Conservation (phyloP, 2,113 vertebrate species). For the Aptenodytes patagonicus region DNA sequence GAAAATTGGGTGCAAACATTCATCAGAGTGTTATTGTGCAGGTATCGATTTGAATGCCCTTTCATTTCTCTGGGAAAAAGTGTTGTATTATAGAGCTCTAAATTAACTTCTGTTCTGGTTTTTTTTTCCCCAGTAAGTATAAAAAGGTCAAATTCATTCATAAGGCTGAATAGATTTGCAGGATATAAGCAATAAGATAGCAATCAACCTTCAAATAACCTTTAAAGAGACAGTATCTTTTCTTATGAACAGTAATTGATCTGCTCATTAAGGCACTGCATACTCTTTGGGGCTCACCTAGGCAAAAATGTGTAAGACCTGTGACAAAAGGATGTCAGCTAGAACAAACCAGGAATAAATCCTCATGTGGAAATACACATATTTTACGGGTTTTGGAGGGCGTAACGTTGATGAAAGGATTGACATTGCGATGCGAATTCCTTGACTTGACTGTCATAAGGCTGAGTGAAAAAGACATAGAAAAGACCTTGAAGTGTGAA, state of each 20-base stretch:
- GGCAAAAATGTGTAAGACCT: constrained; percentile 25
- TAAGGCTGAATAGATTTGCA: constrained; percentile 89
- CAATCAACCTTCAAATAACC: constrained; percentile 93
- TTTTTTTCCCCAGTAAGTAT: constrained; percentile 79
- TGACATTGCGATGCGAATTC: not conserved
- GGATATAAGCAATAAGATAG: constrained; percentile 85
- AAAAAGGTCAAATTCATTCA: constrained; percentile 99
- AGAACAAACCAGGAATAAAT: constrained; percentile 50
- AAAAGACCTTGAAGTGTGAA: not conserved
- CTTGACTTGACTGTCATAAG: not conserved
- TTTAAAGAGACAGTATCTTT: constrained; percentile 76
- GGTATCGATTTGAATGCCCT: constrained; percentile 97
- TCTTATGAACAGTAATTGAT: constrained; percentile 79
- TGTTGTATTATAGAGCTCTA: constrained; percentile 88
- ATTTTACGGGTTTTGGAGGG: not conserved
- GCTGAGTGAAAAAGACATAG: not conserved
- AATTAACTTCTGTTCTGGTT: constrained; percentile 92
- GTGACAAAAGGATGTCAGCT: constrained; percentile 33
- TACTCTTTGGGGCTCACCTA: constrained; percentile 67
- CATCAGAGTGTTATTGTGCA: constrained; percentile 91
- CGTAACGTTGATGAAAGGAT: not conserved
- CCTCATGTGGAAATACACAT: not conserved
- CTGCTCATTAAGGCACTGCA: constrained; percentile 73
- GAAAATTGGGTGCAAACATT: constrained; percentile 94
- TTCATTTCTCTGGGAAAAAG: constrained; percentile 90